Evolutionary conservation across 2,888 invertebrate species (phyloP).

Genomic region (Coronaproctus castanopsis): DNA sequence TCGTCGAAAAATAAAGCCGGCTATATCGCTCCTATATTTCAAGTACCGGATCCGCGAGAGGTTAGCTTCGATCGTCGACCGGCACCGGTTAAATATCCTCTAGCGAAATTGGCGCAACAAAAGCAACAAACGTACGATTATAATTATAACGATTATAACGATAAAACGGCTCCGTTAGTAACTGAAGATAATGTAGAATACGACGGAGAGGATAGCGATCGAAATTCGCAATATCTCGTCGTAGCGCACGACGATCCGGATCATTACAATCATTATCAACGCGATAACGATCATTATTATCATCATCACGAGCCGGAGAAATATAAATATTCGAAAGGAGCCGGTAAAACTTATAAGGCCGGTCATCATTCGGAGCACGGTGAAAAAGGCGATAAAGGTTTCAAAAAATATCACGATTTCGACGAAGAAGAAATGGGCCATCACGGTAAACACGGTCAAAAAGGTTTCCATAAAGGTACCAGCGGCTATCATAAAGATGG

Average conservation of each 20-base stretch:
- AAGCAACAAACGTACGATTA: background rate
- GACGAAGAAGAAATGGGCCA: slow-evolving; percentile 43
- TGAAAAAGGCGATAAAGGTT: slow-evolving; percentile 43
- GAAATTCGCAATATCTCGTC: slow-evolving; percentile 39
- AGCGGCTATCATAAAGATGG: slow-evolving; percentile 40
- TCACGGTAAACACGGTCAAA: slow-evolving; percentile 43
- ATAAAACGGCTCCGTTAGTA: slow-evolving; percentile 14
- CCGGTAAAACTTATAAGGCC: slow-evolving; percentile 34
- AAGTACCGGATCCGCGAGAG: slow-evolving; percentile 7
- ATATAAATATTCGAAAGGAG: slow-evolving; percentile 27
- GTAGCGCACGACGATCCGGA: slow-evolving; percentile 26
- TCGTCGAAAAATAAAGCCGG: slow-evolving; percentile 3
- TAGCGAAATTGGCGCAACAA: slow-evolving; percentile 1
- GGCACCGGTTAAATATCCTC: slow-evolving; percentile 11
- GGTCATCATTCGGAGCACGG: slow-evolving; percentile 35
- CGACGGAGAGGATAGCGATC: slow-evolving; percentile 38
- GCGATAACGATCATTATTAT: slow-evolving; percentile 34
- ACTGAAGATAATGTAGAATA: slow-evolving; percentile 23
- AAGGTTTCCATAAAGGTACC: slow-evolving; percentile 40
- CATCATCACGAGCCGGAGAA: slow-evolving; percentile 15
- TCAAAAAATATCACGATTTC: slow-evolving; percentile 40
- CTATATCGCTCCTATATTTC: slow-evolving; percentile 11
- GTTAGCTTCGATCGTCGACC: slow-evolving; percentile 6
- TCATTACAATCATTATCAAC: slow-evolving; percentile 36
- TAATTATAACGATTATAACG: background rate